These are phyloP conservation scores for Brachionus calyciflorus DNA, from an alignment of 1,140 invertebrate species.

Conservation along the genomic window DNA sequence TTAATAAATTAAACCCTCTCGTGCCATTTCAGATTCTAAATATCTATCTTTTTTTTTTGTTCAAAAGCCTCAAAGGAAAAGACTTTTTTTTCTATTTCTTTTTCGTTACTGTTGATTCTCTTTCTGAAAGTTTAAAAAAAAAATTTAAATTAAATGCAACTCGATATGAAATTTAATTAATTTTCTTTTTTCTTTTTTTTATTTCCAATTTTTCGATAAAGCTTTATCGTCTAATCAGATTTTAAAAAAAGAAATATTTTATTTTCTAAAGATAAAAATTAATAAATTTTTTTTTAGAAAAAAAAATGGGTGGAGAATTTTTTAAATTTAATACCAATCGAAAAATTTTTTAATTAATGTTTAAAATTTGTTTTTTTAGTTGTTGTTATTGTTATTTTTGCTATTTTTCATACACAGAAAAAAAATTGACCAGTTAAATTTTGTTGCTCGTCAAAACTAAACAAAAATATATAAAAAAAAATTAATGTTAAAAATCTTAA, in stretches of 20 bases:
- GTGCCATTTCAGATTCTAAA: conserved; percentile 1
- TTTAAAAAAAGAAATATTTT: conserved; percentile 4
- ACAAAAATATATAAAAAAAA: no score
- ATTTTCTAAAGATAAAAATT: conserved; percentile 22
- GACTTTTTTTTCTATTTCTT: not conserved
- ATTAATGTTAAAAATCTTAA: no score
- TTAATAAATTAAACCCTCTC: conserved; percentile 35
- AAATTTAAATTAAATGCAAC: conserved; percentile 29
- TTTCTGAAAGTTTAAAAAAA: not conserved
- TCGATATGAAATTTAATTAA: conserved; percentile 37
- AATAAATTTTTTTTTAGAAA: not conserved
- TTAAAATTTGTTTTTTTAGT: not conserved
- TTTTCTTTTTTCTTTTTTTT: not conserved
- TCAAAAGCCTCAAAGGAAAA: not conserved
- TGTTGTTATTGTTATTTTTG: not conserved
- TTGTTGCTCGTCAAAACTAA: not conserved
- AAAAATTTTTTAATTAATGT: no score
- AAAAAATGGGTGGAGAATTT: not conserved
- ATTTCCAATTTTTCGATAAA: no score
- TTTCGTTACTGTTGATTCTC: not conserved
- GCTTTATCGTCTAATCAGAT: conserved; percentile 37
- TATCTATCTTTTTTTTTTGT: no score
- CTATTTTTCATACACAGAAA: not conserved
- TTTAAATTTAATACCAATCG: not conserved
- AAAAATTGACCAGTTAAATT: conserved; percentile 7